phyloP scores from a whole-genome alignment of 2,888 invertebrate species.

The Pammene aurita region DNA sequence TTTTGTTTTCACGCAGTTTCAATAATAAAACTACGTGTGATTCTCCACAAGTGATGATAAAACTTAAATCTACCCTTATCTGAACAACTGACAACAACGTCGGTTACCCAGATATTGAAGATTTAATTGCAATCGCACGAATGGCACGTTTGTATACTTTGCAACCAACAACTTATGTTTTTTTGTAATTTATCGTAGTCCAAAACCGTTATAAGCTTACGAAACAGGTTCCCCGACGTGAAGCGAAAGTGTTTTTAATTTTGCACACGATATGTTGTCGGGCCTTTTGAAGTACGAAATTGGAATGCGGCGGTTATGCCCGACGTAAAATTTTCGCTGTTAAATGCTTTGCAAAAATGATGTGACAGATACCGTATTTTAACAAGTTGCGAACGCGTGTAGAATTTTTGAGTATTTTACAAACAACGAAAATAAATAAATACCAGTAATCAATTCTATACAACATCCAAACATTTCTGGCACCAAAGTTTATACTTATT shows the following conservation, averaged over 20 bases:
- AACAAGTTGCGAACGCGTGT: conserved; percentile 12
- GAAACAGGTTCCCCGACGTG: conserved; percentile 45
- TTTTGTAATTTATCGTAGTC: conserved; percentile 24
- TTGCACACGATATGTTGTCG: conserved; percentile 39
- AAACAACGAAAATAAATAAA: not conserved
- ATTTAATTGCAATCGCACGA: not conserved
- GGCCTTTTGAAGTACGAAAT: conserved; percentile 38
- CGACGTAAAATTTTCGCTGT: conserved; percentile 20
- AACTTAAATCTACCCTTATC: no score
- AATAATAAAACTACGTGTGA: no score
- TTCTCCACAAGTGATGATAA: no score
- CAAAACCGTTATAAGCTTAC: conserved; percentile 38
- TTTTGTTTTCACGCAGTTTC: no score
- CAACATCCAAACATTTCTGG: no score
- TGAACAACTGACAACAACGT: not conserved
- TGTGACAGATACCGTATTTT: conserved; percentile 27
- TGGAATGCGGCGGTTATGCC: conserved; percentile 33
- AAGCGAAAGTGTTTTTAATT: conserved; percentile 54
- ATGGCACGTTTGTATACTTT: not conserved
- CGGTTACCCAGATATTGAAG: not conserved
- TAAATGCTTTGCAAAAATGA: conserved; percentile 26
- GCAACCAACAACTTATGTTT: not conserved
- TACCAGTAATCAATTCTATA: no score
- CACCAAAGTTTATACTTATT: no score
- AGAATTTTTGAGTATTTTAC: conserved; percentile 2